Percentiles rank a stretch among this genome's conserved stretches.
Evolutionary conservation across 2,888 invertebrate genomes (phyloP).

Genomic region (Horisme vitalbata): DNA sequence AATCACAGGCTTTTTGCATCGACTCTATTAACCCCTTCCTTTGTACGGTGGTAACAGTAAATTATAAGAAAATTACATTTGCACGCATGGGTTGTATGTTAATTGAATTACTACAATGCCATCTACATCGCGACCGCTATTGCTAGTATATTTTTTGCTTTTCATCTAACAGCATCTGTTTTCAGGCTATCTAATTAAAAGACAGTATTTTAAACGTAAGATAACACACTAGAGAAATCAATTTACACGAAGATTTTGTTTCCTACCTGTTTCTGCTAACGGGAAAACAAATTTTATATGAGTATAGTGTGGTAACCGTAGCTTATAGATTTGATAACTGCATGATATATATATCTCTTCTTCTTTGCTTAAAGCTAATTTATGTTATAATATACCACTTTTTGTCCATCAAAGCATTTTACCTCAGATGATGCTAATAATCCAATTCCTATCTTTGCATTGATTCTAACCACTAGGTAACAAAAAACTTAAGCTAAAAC

Average conservation of each 20-base stretch:
- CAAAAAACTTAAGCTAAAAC: conserved; percentile 51
- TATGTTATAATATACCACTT: too few species aligned
- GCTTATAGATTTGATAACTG: too few species aligned
- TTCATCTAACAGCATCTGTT: conserved; percentile 39
- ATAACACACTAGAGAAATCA: too few species aligned
- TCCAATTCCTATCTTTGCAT: not conserved
- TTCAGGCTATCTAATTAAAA: conserved; percentile 33
- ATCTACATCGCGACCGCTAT: conserved; percentile 43
- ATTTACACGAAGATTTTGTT: too few species aligned
- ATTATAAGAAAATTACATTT: conserved; percentile 64
- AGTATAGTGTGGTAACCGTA: too few species aligned
- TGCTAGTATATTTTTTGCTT: conserved; percentile 47
- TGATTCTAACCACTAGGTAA: conserved; percentile 51
- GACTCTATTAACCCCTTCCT: conserved; percentile 68
- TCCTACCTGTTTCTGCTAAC: too few species aligned
- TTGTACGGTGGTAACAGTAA: conserved; percentile 66
- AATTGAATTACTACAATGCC: conserved; percentile 62
- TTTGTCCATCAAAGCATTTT: too few species aligned
- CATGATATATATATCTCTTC: too few species aligned
- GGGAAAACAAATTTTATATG: too few species aligned
- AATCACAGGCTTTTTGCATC: conserved; percentile 73
- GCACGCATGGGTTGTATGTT: conserved; percentile 63
- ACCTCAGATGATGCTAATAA: too few species aligned
- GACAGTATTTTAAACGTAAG: too few species aligned
- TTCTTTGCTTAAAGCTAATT: too few species aligned